Evolutionary conservation across 2,797 vertebrate genomes (phyloP).

Genomic region (Melanotaenia nigrans): DNA sequence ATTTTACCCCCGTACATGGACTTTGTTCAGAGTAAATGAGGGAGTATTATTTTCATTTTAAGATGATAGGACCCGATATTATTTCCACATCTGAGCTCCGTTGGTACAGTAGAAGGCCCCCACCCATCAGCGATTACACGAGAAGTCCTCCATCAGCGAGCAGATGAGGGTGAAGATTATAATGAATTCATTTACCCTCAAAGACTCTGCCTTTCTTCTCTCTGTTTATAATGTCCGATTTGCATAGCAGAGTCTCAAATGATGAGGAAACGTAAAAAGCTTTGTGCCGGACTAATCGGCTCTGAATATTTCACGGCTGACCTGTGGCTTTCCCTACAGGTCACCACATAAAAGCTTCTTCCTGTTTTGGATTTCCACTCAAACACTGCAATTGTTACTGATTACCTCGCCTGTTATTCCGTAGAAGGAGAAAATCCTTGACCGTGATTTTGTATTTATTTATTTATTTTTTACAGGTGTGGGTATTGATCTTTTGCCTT

Average conservation of each 20-base stretch:
- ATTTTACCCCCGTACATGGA: slow-evolving; percentile 48
- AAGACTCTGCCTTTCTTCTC: slow-evolving; percentile 50
- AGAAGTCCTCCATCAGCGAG: slow-evolving; percentile 60
- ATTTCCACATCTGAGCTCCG: slow-evolving; percentile 47
- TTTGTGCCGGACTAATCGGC: slow-evolving; percentile 42
- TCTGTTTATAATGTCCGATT: slow-evolving; percentile 48
- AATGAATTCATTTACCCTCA: slow-evolving; percentile 68
- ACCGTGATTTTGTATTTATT: slow-evolving; percentile 23
- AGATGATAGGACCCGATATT: slow-evolving; percentile 38
- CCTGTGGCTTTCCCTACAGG: slow-evolving; percentile 59
- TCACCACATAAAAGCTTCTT: slow-evolving; percentile 55
- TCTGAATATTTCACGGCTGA: slow-evolving; percentile 60
- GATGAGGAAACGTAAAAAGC: slow-evolving; percentile 34
- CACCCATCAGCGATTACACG: slow-evolving; percentile 56
- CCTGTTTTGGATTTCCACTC: slow-evolving; percentile 57
- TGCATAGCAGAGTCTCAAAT: slow-evolving; percentile 47
- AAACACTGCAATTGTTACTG: slow-evolving; percentile 24
- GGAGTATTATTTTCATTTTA: slow-evolving; percentile 54
- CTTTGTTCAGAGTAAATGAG: slow-evolving; percentile 53
- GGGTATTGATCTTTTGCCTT: slow-evolving; percentile 76
- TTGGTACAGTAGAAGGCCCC: slow-evolving; percentile 31
- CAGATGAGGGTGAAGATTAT: slow-evolving; percentile 62
- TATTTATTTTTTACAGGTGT: slow-evolving; percentile 53
- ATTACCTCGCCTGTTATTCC: slow-evolving; percentile 49
- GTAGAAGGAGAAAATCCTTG: slow-evolving; percentile 60